These are phyloP conservation scores for Stenodema calcarata DNA, from an alignment of 2,888 invertebrate species.

Conservation along the genomic window DNA sequence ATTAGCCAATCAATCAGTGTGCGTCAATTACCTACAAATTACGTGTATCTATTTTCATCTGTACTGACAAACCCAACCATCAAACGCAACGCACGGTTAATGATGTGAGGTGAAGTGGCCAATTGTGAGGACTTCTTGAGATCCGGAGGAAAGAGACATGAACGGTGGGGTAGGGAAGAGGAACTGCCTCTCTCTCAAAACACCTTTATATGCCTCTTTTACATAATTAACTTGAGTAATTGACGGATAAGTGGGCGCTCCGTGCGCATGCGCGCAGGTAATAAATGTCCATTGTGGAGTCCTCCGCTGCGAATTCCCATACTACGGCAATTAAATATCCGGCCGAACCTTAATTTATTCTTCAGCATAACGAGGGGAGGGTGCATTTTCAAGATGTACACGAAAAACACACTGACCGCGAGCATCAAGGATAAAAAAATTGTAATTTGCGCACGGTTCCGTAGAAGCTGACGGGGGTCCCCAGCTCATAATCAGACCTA, in stretches of 20 bases:
- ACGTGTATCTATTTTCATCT: too few relatives aligned
- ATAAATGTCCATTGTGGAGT: conserved; percentile 42
- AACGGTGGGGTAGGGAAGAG: not conserved
- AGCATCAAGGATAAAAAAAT: conserved; percentile 13
- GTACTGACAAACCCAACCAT: not conserved
- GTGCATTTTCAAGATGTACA: not conserved
- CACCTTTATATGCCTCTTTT: not conserved
- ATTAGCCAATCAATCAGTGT: too few relatives aligned
- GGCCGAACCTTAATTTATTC: conserved; percentile 28
- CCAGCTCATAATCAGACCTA: conserved; percentile 41
- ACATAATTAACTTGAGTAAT: conserved; percentile 44
- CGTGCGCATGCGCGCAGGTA: conserved; percentile 5
- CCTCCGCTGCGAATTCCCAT: conserved; percentile 33
- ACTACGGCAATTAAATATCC: conserved; percentile 38
- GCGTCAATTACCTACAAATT: too few relatives aligned
- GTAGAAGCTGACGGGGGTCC: conserved; percentile 24
- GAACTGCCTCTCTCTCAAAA: conserved; percentile 1
- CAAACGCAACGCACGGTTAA: not conserved
- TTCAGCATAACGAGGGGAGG: not conserved
- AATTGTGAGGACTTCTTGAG: conserved; percentile 26
- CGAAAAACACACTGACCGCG: conserved; percentile 23
- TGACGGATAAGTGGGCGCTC: conserved; percentile 22
- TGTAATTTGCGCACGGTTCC: conserved; percentile 20
- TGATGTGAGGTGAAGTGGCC: not conserved
- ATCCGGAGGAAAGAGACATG: conserved; percentile 1